Evolutionary conservation across 92 coral and sea anemone genomes (phyloP), one percentile per base, ranked within the genome.

Genomic region (Palythoa caribaeorum): DNA sequence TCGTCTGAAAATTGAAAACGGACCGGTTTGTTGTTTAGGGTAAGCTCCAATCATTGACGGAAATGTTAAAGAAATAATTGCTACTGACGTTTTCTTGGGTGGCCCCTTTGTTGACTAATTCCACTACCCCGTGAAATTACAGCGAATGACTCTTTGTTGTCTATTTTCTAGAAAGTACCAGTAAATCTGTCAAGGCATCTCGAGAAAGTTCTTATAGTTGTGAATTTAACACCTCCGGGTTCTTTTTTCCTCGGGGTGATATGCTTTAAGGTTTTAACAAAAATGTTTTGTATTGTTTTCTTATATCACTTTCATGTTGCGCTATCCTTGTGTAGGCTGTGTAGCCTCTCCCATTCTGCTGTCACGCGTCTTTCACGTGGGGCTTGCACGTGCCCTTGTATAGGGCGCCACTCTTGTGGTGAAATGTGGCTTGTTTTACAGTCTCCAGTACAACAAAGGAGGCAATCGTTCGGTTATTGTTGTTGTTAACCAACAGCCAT

Each of bases 321-420:
- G 12, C 53, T 19, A 17, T 35, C 9, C 84, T 62, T 36, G 84
- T 78, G 50, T 48, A 78, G 69, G 84, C 68, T 35, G 40, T 7
- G 69, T 78, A 78, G 7, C 84, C 84, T 54, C 10, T 13, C 10
- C 15, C 57, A 54, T 54, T 54, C 60, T 9, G 16, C 60, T 12
- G 6, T 54, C 60, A 54, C 60, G 12, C 60, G 10, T 54, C 60
- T 54, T 54, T 54, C 60, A 40, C 47, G 9, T 28, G n/a, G 1
- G 50, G 44, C 51, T 16, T n/a, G 28, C 70, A 78, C 1, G 50
- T 62, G 66, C 53, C 84, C 16, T 53, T 78, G 17, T 54, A 78
- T 47, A 78, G 39, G 69, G 66, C 68, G 55, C 84, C 70, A 53
- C 70, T 78, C 60, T 2, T 78, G 84, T 78, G 84, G 35, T 78